A percentile compares a stretch with the other conserved stretches of the same genome.
phyloP scores from a whole-genome alignment of 2,888 invertebrate genomes.

The Cartodere bifasciata region DNA sequence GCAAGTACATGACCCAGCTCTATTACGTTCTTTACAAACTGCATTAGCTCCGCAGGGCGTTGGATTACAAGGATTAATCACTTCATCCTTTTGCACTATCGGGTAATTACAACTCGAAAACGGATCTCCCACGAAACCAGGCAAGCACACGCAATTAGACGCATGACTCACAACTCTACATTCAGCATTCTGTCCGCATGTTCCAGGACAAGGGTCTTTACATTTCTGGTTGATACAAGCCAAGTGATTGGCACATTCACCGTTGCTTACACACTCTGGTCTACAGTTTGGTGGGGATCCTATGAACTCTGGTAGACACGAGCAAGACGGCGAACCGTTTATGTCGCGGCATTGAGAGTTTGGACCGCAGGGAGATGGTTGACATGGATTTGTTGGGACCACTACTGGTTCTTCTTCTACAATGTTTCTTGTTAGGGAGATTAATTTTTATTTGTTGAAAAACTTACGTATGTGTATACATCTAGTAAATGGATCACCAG shows the following conservation, averaged over 20 bases:
- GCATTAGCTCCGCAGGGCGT: conserved; percentile 54
- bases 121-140: conserved; percentile 63
- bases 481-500: conserved; percentile 65
- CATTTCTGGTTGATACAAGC: conserved; percentile 71
- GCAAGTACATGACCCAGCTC: conserved; percentile 51
- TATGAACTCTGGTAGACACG: conserved; percentile 52
- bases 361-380: conserved; percentile 71
- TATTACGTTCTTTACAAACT: conserved; percentile 45
- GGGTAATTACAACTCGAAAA: conserved; percentile 46
- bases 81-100: conserved; percentile 31
- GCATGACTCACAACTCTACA: conserved; percentile 67
- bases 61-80: conserved; percentile 46
- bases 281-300: conserved; percentile 65
- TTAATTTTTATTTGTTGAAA: conserved; percentile 2
- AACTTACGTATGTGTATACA: conserved; percentile 42
- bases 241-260: conserved; percentile 54
- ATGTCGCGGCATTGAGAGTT: conserved; percentile 58
- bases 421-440: conserved; percentile 6
- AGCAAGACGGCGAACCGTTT: conserved; percentile 58
- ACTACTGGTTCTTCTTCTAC: conserved; percentile 27
- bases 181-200: conserved; percentile 60
- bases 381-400: conserved; percentile 56
- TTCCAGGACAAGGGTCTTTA: conserved; percentile 56
- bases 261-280: conserved; percentile 68
- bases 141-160: conserved; percentile 54